Evolutionary conservation across 2,797 vertebrate species (phyloP).

Genomic region (Selene dorsalis): DNA sequence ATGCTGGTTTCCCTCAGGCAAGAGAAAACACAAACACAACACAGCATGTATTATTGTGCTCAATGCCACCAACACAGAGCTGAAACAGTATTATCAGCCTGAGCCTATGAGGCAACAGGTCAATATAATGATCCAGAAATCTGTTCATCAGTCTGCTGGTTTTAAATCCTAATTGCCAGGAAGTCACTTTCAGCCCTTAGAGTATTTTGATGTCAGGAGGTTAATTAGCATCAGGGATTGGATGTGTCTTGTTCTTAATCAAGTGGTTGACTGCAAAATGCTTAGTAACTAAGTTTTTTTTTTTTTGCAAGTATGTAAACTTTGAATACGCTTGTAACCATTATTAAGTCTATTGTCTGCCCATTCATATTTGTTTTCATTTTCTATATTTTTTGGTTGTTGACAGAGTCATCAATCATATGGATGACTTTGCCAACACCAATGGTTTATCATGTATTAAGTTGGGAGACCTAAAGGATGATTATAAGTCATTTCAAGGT

Average conservation of each 20-base stretch:
- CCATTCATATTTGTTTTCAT: slow-evolving; percentile 18
- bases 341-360: slow-evolving; percentile 10
- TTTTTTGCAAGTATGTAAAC: neutral
- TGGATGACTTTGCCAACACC: slow-evolving; percentile 8
- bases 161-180: slow-evolving; percentile 53
- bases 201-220: slow-evolving; percentile 47
- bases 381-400: neutral
- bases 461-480: neutral
- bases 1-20: slow-evolving; percentile 18
- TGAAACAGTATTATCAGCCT: slow-evolving; percentile 21
- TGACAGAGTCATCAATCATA: slow-evolving; percentile 12
- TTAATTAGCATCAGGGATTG: slow-evolving; percentile 65
- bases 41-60: slow-evolving; percentile 35
- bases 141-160: slow-evolving; percentile 39
- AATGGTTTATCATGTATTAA: slow-evolving; percentile 12
- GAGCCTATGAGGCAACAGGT: slow-evolving; percentile 39
- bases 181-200: slow-evolving; percentile 19
- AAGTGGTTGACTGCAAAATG: slow-evolving; percentile 31
- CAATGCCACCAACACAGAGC: slow-evolving; percentile 29
- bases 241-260: slow-evolving; percentile 36
- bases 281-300: slow-evolving; percentile 17
- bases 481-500: slow-evolving; percentile 21
- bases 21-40: slow-evolving; percentile 49
- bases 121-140: slow-evolving; percentile 49
- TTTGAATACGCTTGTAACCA: slow-evolving; percentile 7